These are phyloP conservation scores for Drosophila novamexicana DNA, from an alignment of 1,140 invertebrate genomes.

Conservation along the genomic window DNA sequence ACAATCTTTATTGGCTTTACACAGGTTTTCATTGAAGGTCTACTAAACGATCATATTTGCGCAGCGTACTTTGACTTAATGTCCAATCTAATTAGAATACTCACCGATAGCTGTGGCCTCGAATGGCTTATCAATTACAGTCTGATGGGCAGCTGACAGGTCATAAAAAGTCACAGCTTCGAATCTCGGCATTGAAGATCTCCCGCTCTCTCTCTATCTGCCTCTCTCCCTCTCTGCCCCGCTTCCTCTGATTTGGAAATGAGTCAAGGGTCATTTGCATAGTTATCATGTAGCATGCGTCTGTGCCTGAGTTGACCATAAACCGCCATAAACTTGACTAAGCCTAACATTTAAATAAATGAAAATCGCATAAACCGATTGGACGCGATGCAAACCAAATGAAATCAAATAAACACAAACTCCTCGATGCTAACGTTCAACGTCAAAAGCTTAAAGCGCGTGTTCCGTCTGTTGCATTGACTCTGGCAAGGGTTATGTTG, in stretches of 20 bases:
- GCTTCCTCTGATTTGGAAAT: too few species aligned
- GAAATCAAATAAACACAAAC: slow-evolving; percentile 55
- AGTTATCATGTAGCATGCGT: slow-evolving; percentile 31
- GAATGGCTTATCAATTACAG: slow-evolving; percentile 64
- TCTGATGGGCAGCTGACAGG: slow-evolving; percentile 67
- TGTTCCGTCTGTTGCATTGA: slow-evolving; percentile 13
- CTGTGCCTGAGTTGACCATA: slow-evolving; percentile 42
- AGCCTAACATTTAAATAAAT: slow-evolving; percentile 71
- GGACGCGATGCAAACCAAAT: slow-evolving; percentile 35
- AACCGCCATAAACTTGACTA: slow-evolving; percentile 71
- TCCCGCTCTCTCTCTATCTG: not conserved
- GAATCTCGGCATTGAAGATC: slow-evolving; percentile 20
- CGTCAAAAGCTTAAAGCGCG: slow-evolving; percentile 62
- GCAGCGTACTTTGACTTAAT: slow-evolving; percentile 28
- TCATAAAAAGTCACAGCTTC: slow-evolving; percentile 60
- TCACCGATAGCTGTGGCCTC: slow-evolving; percentile 54
- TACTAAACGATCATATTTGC: not conserved
- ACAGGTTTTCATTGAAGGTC: slow-evolving; percentile 24
- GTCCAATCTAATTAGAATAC: slow-evolving; percentile 40
- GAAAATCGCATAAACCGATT: slow-evolving; percentile 72
- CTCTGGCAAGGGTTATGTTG: slow-evolving; percentile 1
- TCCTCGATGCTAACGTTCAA: slow-evolving; percentile 18
- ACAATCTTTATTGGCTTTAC: too few species aligned
- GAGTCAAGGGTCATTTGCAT: slow-evolving; percentile 47
- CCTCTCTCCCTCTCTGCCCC: not conserved